These are phyloP conservation scores for Meloidogyne hapla DNA, from an alignment of 1,140 invertebrate species.

Conservation along the genomic window DNA sequence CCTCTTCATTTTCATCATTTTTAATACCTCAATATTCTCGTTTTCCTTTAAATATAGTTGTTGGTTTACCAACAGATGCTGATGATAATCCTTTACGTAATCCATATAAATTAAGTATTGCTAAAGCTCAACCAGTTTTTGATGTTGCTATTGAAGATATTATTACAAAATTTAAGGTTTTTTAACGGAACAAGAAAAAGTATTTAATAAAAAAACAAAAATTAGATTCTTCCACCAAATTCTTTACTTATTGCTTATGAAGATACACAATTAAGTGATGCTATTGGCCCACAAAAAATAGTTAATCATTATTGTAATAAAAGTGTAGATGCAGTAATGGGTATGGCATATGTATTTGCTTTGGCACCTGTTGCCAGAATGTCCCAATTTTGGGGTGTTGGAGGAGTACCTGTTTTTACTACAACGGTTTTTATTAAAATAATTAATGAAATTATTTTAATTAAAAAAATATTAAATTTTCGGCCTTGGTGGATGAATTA, in stretches of 20 bases:
- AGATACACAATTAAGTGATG: slow-evolving; percentile 59
- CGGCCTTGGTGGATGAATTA: slow-evolving; percentile 79
- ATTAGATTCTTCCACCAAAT: slow-evolving; percentile 46
- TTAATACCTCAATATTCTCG: neutral
- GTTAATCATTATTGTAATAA: slow-evolving; percentile 58
- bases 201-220: neutral
- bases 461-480: neutral
- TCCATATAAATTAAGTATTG: slow-evolving; percentile 56
- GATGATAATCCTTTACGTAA: slow-evolving; percentile 47
- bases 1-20: neutral
- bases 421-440: slow-evolving; percentile 69
- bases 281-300: slow-evolving; percentile 60
- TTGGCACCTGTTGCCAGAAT: slow-evolving; percentile 84
- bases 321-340: slow-evolving; percentile 78
- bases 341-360: slow-evolving; percentile 85
- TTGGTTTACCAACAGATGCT: slow-evolving; percentile 53
- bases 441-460: too few relatives aligned
- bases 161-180: slow-evolving; percentile 33
- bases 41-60: slow-evolving; percentile 61
- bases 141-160: slow-evolving; percentile 60
- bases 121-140: slow-evolving; percentile 59
- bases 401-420: slow-evolving; percentile 79
- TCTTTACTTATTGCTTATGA: slow-evolving; percentile 54
- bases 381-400: slow-evolving; percentile 75
- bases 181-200: neutral